phyloP scores from a whole-genome alignment of 2,797 vertebrate species.

The Rachycentron canadum region DNA sequence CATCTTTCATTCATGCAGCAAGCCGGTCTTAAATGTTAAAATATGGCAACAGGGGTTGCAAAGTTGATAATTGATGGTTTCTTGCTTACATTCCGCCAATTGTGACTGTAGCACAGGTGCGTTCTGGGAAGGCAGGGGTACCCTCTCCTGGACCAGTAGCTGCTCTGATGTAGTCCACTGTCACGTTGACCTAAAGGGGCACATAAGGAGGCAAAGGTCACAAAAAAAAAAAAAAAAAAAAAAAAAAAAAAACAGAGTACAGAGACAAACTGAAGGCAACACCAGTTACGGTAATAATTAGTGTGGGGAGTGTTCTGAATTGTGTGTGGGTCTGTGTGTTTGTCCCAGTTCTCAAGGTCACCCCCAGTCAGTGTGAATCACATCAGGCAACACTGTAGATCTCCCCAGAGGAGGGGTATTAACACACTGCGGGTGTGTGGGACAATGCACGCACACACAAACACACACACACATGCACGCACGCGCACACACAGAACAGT shows the following conservation, averaged over 20 bases:
- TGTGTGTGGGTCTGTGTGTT: slow-evolving; percentile 36
- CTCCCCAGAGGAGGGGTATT: slow-evolving; percentile 82
- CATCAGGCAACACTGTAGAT: slow-evolving; percentile 82
- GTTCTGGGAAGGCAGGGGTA: slow-evolving; percentile 92
- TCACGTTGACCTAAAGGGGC: slow-evolving; percentile 91
- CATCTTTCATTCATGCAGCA: neutral
- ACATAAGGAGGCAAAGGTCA: slow-evolving; percentile 32
- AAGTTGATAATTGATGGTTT: neutral
- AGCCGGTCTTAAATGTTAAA: neutral
- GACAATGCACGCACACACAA: slow-evolving; percentile 51
- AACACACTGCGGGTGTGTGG: slow-evolving; percentile 74
- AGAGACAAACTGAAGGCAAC: slow-evolving; percentile 31
- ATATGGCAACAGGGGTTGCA: too few species aligned
- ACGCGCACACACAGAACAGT: slow-evolving; percentile 41
- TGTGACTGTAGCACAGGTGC: slow-evolving; percentile 96
- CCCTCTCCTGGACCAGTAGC: slow-evolving; percentile 89
- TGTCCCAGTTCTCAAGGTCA: slow-evolving; percentile 89
- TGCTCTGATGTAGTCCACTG: slow-evolving; percentile 96
- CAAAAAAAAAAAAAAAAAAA: slow-evolving; percentile 12
- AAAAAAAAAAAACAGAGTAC: slow-evolving; percentile 9
- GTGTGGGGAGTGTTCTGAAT: slow-evolving; percentile 12
- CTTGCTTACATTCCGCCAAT: slow-evolving; percentile 96
- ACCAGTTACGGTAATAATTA: slow-evolving; percentile 56
- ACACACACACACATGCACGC: slow-evolving; percentile 27
- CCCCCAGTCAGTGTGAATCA: slow-evolving; percentile 88